phyloP scores from a whole-genome alignment of 2,113 vertebrate genomes.

The Neolamprologus caudopunctatus region DNA sequence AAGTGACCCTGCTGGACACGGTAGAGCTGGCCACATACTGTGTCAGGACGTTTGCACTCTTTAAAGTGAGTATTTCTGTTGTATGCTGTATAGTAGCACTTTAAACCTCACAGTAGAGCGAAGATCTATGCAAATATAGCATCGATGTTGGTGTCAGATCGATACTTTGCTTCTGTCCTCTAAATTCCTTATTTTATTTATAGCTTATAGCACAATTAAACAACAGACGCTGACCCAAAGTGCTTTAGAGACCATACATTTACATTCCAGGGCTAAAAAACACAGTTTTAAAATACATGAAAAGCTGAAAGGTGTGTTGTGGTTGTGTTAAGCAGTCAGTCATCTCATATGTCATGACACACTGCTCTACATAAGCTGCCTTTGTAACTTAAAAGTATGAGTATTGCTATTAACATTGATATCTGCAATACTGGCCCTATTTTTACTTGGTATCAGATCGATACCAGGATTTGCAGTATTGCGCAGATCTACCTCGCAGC shows the following conservation, averaged over 20 bases:
- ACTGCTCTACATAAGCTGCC: neutral
- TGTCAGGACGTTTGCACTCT: slow-evolving; percentile 95
- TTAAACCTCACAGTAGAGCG: neutral
- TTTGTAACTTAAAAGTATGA: neutral
- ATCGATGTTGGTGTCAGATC: neutral
- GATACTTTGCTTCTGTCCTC: neutral
- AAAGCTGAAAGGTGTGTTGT: neutral
- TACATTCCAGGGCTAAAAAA: neutral
- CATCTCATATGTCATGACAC: neutral
- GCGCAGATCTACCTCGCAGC: neutral
- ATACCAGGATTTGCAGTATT: neutral
- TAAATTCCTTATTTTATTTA: neutral
- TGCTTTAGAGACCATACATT: neutral
- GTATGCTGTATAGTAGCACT: neutral
- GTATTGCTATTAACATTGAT: neutral
- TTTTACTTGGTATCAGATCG: neutral
- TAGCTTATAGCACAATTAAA: neutral
- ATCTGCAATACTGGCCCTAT: neutral
- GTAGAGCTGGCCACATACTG: slow-evolving; percentile 96
- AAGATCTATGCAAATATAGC: neutral
- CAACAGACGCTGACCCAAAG: neutral
- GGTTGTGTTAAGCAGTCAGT: neutral
- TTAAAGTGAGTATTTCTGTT: slow-evolving; percentile 78
- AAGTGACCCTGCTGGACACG: slow-evolving; percentile 91
- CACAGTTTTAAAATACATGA: neutral